Percentiles rank a stretch among this genome's conserved stretches.
phyloP scores from a whole-genome alignment of 2,888 invertebrate species.

The Tinea pellionella region DNA sequence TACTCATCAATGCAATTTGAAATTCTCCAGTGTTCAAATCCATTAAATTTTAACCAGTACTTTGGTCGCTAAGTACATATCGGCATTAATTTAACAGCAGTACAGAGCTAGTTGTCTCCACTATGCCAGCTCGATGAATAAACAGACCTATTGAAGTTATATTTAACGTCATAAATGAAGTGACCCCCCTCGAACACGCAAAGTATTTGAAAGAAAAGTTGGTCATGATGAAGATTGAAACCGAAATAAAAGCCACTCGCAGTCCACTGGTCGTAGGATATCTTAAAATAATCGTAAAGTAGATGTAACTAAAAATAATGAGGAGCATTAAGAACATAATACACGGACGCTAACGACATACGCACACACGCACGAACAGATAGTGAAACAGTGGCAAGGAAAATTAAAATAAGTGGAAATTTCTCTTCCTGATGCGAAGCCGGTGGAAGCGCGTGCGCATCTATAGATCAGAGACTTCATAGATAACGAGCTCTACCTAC shows the following conservation, averaged over 20 bases:
- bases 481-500: background rate
- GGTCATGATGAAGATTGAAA: background rate
- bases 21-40: too few species aligned
- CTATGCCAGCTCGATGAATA: too few species aligned
- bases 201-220: too few species aligned
- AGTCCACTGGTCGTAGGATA: constrained; percentile 4
- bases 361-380: background rate
- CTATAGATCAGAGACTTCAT: background rate
- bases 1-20: too few species aligned
- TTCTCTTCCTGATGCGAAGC: constrained; percentile 24
- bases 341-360: constrained; percentile 4
- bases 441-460: constrained; percentile 4
- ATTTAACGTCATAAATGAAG: too few species aligned
- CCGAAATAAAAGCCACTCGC: background rate
- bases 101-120: too few species aligned
- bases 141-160: too few species aligned
- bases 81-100: too few species aligned
- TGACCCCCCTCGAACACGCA: too few species aligned
- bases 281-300: constrained; percentile 12
- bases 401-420: constrained; percentile 24
- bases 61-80: too few species aligned
- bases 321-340: constrained; percentile 2
- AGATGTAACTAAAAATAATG: constrained; percentile 12
- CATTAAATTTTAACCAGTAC: too few species aligned
- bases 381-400: background rate